Evolutionary conservation across 2,888 invertebrate species (phyloP), one percentile per base, ranked within the genome.

Genomic region (Heteropelma amictum): DNA sequence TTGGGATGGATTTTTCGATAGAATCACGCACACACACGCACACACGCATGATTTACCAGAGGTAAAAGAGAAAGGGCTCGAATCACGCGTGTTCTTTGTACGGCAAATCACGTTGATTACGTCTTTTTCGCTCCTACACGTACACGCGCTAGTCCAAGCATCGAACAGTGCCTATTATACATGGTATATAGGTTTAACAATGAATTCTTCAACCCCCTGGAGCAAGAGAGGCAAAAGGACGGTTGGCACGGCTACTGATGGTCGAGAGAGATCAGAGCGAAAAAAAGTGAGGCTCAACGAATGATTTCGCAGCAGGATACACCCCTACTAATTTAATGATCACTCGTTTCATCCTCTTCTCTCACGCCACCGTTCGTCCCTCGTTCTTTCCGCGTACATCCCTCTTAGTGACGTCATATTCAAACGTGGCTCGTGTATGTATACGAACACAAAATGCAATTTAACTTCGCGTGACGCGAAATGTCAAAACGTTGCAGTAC

Each of bases 311-410:
- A 70, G 80, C 80, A 76, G 84, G 85, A 81, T 80, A 79, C 67
- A 67, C 60, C 61, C 61, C 80, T 78, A 81, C 85, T 86, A 86
- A 87, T 86, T 86, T 86, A 86, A 87, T 86, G 86, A 86, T 83
- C 81, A 81, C 76, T 79, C 77, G 40, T 47, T 45, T 17, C 30
- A n/a, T 54, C 8, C 23, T 7, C 33, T 23, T 17, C 51, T 38
- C 26, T 42, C 10, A 14, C 17, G 10, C 14, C 10, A 35, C 40
- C 17, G n/a, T 8, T 21, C 17, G 8, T 19, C 21, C n/a, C 26
- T 14, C 26, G 8, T n/a, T 17, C 14, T 14, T 7, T 14, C 10
- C 17, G 12, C 8, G 35, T 33, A 5, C n/a, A 45, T 6, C 35
- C 47, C 14, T 49, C 23, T 12, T 10, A 33, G 5, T 47, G 58